Evolutionary conservation across 2,797 vertebrate species (phyloP).

Genomic region (Gadopsis bispinosus): DNA sequence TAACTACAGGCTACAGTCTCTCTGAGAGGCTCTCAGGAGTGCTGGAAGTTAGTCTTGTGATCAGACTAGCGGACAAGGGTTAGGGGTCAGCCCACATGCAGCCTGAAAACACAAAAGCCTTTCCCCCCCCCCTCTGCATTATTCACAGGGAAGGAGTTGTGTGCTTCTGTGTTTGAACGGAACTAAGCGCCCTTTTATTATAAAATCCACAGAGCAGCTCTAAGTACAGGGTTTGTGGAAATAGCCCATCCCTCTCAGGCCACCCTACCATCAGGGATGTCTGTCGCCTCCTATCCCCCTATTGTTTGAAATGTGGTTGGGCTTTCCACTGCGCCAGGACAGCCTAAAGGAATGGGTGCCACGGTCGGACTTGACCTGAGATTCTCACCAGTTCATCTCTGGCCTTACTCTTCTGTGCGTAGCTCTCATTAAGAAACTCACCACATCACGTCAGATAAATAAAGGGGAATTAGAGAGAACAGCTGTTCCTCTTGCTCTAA

Average conservation of each 20-base stretch:
- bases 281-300: constrained; percentile 68
- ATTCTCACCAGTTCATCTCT: constrained; percentile 52
- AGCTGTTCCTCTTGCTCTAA: constrained; percentile 42
- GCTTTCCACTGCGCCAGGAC: constrained; percentile 63
- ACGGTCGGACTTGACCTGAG: constrained; percentile 60
- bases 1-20: constrained; percentile 35
- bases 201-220: constrained; percentile 77
- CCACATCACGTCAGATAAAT: constrained; percentile 53
- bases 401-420: constrained; percentile 33
- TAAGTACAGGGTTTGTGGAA: constrained; percentile 82
- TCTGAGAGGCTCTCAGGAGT: constrained; percentile 53
- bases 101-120: constrained; percentile 76
- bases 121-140: constrained; percentile 68
- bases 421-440: constrained; percentile 44
- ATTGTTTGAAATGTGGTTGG: constrained; percentile 78
- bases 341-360: constrained; percentile 55
- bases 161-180: constrained; percentile 69
- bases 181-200: constrained; percentile 81
- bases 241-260: constrained; percentile 74
- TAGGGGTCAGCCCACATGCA: constrained; percentile 80
- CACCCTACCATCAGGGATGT: constrained; percentile 76
- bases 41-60: constrained; percentile 80
- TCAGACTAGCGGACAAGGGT: constrained; percentile 59
- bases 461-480: constrained; percentile 49
- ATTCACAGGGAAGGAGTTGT: constrained; percentile 76